Conservation (phyloP, 2,888 invertebrate species). For the Agrypnus murinus region DNA sequence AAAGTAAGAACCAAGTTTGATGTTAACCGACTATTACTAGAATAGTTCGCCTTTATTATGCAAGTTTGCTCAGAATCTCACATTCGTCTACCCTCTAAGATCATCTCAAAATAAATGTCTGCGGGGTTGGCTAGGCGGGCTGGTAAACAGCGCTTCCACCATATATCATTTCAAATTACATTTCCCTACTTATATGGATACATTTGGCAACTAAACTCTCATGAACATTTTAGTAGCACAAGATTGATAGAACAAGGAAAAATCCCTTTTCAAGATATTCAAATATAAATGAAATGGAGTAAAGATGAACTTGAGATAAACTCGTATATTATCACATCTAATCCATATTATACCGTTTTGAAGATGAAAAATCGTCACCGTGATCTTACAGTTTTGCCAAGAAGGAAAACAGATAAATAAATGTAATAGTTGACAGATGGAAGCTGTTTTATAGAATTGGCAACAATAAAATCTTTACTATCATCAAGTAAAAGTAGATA, state of each 20-base stretch:
- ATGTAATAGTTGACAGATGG: background rate
- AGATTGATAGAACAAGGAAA: background rate
- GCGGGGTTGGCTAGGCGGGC: background rate
- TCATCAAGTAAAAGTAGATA: background rate
- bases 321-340: too few relatives aligned
- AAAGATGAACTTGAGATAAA: too few relatives aligned
- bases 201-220: slow-evolving; percentile 19
- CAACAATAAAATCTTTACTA: slow-evolving; percentile 3
- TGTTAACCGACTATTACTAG: slow-evolving; percentile 31
- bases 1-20: slow-evolving; percentile 23
- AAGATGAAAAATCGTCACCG: too few relatives aligned
- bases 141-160: slow-evolving; percentile 1
- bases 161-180: slow-evolving; percentile 16
- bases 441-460: background rate
- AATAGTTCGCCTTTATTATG: slow-evolving; percentile 44
- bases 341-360: too few relatives aligned
- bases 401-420: too few relatives aligned
- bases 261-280: too few relatives aligned
- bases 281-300: too few relatives aligned
- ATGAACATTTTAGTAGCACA: background rate
- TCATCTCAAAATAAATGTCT: slow-evolving; percentile 25
- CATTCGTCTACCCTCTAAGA: slow-evolving; percentile 32
- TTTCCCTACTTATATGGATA: slow-evolving; percentile 9
- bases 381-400: too few relatives aligned
- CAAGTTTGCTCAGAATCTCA: slow-evolving; percentile 32